phyloP scores from a whole-genome alignment of 2,888 invertebrate genomes.

The Platerodrilus igneus region DNA sequence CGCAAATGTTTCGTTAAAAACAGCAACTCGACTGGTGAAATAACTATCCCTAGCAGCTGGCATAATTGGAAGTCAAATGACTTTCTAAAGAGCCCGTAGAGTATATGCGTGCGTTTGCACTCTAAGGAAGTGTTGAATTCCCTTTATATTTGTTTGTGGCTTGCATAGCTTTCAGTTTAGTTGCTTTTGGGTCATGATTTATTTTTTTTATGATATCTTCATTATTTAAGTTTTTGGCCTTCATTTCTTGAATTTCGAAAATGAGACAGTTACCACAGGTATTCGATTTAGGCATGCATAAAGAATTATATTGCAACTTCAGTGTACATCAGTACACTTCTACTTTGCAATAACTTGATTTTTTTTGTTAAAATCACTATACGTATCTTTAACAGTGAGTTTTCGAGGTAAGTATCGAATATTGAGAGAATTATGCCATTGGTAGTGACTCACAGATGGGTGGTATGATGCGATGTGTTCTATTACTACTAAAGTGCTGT shows the following conservation, averaged over 20 bases:
- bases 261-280: slow-evolving; percentile 12
- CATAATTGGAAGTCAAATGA: slow-evolving; percentile 20
- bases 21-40: slow-evolving; percentile 18
- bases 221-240: too few relatives aligned
- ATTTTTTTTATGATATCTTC: too few relatives aligned
- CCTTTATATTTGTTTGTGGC: neutral
- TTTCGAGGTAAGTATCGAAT: slow-evolving; percentile 4
- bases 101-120: slow-evolving; percentile 4
- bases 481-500: neutral
- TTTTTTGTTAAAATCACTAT: neutral
- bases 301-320: neutral
- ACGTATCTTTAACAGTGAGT: neutral
- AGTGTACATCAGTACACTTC: slow-evolving; percentile 1
- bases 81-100: slow-evolving; percentile 23
- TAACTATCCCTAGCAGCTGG: slow-evolving; percentile 15
- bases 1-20: slow-evolving; percentile 21
- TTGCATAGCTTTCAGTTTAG: neutral
- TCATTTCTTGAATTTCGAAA: neutral
- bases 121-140: neutral
- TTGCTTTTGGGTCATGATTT: neutral
- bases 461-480: slow-evolving; percentile 1
- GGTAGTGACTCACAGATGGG: slow-evolving; percentile 3
- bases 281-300: slow-evolving; percentile 22
- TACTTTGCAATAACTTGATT: slow-evolving; percentile 2
- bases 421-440: slow-evolving; percentile 1